Evolutionary conservation across 2,113 vertebrate genomes (phyloP).

Genomic region (Prietella phreatophila): DNA sequence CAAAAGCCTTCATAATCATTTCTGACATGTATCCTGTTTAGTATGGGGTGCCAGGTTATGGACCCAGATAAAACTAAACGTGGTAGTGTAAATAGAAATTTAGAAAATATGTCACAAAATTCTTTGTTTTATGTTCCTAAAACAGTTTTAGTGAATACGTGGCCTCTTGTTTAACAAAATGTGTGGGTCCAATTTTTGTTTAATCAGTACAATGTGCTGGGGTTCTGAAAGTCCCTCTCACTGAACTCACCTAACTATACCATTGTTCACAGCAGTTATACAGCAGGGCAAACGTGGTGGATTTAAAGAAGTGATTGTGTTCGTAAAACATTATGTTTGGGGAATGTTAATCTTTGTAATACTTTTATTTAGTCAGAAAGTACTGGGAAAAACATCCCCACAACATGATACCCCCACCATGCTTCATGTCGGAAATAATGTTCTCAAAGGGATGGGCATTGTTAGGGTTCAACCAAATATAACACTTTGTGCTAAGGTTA

Average conservation of each 20-base stretch:
- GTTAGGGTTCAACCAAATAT: background rate
- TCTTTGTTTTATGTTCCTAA: background rate
- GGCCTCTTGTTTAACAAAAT: background rate
- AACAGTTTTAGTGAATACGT: background rate
- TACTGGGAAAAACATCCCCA: background rate
- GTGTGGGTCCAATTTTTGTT: background rate
- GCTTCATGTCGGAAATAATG: background rate
- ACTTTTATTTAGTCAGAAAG: background rate
- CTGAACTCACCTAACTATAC: background rate
- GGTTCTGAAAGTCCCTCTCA: background rate
- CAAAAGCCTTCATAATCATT: background rate
- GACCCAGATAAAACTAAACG: background rate
- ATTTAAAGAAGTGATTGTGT: background rate
- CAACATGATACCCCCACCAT: background rate
- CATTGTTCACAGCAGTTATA: background rate
- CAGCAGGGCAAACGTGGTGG: background rate
- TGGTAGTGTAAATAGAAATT: background rate
- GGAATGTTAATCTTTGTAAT: background rate
- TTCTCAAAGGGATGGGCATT: background rate
- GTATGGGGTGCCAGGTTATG: background rate
- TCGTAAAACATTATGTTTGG: background rate
- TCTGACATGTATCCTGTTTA: constrained; percentile 15
- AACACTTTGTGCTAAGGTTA: background rate
- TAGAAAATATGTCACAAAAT: background rate
- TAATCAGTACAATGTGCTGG: background rate